These are phyloP conservation scores for Scaptomyza reducta DNA, from an alignment of 2,888 invertebrate genomes.

Conservation along the genomic window DNA sequence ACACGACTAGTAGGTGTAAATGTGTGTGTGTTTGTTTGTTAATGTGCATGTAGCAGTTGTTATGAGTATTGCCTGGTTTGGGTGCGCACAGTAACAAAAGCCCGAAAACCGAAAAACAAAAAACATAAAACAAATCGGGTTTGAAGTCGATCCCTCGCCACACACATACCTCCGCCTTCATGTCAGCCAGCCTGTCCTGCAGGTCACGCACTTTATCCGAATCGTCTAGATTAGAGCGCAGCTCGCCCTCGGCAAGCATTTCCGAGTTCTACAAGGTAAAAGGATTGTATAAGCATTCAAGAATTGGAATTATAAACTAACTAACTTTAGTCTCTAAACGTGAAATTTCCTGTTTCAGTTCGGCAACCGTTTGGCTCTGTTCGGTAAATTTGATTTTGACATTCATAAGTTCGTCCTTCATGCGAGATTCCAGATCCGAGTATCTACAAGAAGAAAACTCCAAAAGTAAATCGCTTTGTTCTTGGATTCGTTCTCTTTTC, in stretches of 20 bases:
- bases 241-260: slow-evolving; percentile 95
- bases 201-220: slow-evolving; percentile 94
- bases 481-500: background rate
- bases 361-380: slow-evolving; percentile 96
- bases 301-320: slow-evolving; percentile 76
- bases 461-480: background rate
- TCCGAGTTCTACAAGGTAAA: slow-evolving; percentile 91
- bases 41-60: slow-evolving; percentile 11
- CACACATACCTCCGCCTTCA: slow-evolving; percentile 94
- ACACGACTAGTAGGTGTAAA: slow-evolving; percentile 22
- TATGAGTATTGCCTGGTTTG: slow-evolving; percentile 12
- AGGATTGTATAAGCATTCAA: background rate
- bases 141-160: slow-evolving; percentile 9
- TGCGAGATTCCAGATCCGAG: slow-evolving; percentile 84
- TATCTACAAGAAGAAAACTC: slow-evolving; percentile 69
- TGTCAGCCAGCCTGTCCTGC: slow-evolving; percentile 95
- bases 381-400: slow-evolving; percentile 97
- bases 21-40: slow-evolving; percentile 11
- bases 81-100: slow-evolving; percentile 26
- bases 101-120: slow-evolving; percentile 30
- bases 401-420: slow-evolving; percentile 96
- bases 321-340: slow-evolving; percentile 95
- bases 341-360: slow-evolving; percentile 96
- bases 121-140: slow-evolving; percentile 27
- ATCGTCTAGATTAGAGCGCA: slow-evolving; percentile 93